phyloP scores from a whole-genome alignment of 2,797 vertebrate species.

The Lepidocolaptes lacrymiger region DNA sequence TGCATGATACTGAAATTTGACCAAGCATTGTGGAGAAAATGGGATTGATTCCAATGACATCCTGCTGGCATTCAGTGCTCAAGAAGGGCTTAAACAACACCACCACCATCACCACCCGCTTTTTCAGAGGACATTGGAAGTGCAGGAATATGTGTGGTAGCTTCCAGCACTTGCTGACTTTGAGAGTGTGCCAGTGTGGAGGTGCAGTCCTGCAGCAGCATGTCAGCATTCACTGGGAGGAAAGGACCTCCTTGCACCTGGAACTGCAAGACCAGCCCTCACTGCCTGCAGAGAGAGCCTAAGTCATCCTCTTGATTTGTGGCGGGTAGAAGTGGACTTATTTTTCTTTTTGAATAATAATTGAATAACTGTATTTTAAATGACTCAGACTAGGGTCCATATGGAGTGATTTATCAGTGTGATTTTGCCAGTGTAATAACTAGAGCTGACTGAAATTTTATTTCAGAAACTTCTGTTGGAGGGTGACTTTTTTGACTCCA shows the following conservation, averaged over 20 bases:
- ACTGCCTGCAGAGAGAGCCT: rapidly evolving
- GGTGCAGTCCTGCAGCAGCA: background rate
- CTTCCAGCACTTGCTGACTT: background rate
- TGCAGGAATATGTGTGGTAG: background rate
- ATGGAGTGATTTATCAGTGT: background rate
- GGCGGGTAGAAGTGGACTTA: background rate
- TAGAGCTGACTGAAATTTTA: background rate
- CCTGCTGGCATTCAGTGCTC: background rate
- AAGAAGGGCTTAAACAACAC: background rate
- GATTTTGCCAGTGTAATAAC: background rate
- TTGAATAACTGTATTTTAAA: background rate
- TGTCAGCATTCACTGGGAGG: background rate
- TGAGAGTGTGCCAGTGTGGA: background rate
- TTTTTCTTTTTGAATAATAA: background rate
- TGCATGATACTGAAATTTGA: background rate
- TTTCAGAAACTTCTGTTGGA: background rate
- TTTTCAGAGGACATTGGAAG: background rate
- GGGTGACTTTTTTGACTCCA: background rate
- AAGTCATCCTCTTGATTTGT: background rate
- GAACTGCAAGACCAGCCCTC: rapidly evolving
- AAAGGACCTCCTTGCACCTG: rapidly evolving
- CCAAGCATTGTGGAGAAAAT: background rate
- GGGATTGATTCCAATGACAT: background rate
- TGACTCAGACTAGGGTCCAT: background rate
- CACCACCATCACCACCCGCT: too few species aligned